phyloP scores from a whole-genome alignment of 1,140 invertebrate genomes.

The Bombus ignitus region DNA sequence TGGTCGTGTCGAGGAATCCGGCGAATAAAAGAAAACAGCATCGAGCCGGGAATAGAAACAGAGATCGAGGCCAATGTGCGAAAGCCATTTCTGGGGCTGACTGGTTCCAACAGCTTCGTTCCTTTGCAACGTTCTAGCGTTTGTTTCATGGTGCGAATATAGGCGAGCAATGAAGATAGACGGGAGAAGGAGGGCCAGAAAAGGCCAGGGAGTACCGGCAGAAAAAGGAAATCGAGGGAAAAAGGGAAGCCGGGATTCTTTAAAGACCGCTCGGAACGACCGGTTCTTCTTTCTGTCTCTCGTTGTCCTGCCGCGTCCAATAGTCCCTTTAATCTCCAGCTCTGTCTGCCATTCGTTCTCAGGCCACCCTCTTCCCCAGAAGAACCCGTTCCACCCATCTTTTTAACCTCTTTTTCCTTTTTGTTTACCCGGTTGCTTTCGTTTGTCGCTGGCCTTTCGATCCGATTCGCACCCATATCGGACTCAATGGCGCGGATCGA shows the following conservation, averaged over 20 bases:
- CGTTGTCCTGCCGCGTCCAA: constrained; percentile 54
- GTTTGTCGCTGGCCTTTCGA: neutral
- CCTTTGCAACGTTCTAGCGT: constrained; percentile 19
- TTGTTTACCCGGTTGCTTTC: constrained; percentile 23
- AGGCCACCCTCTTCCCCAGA: neutral
- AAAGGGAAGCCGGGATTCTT: neutral
- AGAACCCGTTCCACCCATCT: neutral
- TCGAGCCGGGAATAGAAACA: neutral
- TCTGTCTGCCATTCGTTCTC: constrained; percentile 57
- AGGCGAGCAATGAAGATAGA: too few relatives aligned
- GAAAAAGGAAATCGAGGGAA: constrained; percentile 21
- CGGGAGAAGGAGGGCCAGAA: neutral
- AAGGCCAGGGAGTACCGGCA: neutral
- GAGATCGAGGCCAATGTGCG: neutral
- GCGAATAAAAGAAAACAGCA: neutral
- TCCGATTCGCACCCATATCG: neutral
- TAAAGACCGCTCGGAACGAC: constrained; percentile 9
- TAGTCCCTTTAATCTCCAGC: constrained; percentile 65
- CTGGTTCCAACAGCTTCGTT: constrained; percentile 10
- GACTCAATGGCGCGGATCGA: constrained; percentile 22
- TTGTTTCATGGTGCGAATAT: constrained; percentile 26
- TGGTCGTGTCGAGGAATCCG: too few relatives aligned
- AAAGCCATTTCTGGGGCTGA: constrained; percentile 25
- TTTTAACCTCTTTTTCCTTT: neutral
- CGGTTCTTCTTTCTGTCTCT: constrained; percentile 17